Conservation (phyloP, 2,113 vertebrate genomes). For the Lophochroa leadbeateri region DNA sequence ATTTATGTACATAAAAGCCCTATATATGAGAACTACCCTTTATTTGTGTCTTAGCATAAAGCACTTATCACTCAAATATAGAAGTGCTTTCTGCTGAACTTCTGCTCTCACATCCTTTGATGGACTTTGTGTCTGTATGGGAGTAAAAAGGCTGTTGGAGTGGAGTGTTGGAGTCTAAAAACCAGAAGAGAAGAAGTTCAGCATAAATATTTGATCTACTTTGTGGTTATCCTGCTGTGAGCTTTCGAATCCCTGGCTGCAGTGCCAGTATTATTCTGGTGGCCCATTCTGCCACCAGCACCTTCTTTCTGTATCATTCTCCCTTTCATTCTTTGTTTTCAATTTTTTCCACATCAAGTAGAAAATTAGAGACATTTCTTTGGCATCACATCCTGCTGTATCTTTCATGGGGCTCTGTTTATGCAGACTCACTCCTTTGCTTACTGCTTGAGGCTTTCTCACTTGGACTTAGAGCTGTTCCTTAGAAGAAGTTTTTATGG, state of each 20-base stretch:
- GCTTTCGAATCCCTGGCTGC: background rate
- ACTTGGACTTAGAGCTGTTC: background rate
- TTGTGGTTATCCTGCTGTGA: background rate
- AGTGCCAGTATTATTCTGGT: background rate
- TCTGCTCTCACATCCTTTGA: background rate
- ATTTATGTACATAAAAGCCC: background rate
- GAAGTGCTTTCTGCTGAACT: background rate
- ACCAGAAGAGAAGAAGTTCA: background rate
- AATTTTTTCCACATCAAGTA: background rate
- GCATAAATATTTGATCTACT: background rate
- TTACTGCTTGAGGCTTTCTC: background rate
- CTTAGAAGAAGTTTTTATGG: background rate
- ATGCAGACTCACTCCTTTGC: background rate
- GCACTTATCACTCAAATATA: background rate
- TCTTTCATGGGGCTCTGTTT: background rate
- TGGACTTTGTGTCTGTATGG: background rate
- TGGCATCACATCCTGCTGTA: background rate
- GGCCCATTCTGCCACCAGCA: background rate
- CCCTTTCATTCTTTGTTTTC: background rate
- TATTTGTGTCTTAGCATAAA: accelerated
- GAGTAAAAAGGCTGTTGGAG: background rate
- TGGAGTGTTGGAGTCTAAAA: background rate
- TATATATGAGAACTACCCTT: background rate
- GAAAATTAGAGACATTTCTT: background rate
- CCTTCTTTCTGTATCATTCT: background rate